Base-by-base conservation (phyloP, 2,113 vertebrate genomes). In the Eptatretus burgeri region DNA sequence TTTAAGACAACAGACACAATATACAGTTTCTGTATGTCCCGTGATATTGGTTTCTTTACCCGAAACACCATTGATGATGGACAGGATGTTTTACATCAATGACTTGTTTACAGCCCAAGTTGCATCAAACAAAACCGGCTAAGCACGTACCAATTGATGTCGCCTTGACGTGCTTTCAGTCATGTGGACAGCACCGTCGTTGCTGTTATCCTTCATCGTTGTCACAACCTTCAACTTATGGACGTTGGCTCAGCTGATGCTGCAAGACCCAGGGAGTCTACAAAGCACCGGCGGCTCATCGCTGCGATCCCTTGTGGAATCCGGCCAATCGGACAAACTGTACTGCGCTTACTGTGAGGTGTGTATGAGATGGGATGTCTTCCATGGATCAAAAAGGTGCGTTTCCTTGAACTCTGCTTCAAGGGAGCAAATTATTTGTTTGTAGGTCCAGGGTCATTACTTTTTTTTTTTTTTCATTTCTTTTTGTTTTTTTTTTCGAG, bases 271-370 rank as follows among this genome's bases (percentile, higher is more conserved):
- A 1, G 79, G 78, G 11, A 68, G 51, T 16, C 66, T 79, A 67
- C 67, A 68, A 17, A 67, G 67, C 64, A 68, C 66, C 14, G 72
- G 76, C 11, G 66, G 70, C 70, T 73, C 76, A 64, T 73, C 72
- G 56, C 70, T 80, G 1, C 70, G 71, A 18, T 75, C 78, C 68
- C 73, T 81, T 64, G 70, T 79, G 52, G 75, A 76, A 68, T 72
- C 70, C 17, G 75, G 76, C 68, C 67, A 80, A 69, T 76, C 68
- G 52, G 70, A 70, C 8, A 68, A 71, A 19, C 71, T 66, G 52
- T 81, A 79, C 70, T 81, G 79, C 69, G 76, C 76, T n/a, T 75
- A 77, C 71, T 81, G 79, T 73, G 79, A 81, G 76, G 79, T 78
- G 65, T 69, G 67, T 62, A 27, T 49, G 56, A 12, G 3, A 41